These are phyloP conservation scores for Hippocampus guttulatus DNA, from an alignment of 2,113 vertebrate genomes.

Conservation along the genomic window DNA sequence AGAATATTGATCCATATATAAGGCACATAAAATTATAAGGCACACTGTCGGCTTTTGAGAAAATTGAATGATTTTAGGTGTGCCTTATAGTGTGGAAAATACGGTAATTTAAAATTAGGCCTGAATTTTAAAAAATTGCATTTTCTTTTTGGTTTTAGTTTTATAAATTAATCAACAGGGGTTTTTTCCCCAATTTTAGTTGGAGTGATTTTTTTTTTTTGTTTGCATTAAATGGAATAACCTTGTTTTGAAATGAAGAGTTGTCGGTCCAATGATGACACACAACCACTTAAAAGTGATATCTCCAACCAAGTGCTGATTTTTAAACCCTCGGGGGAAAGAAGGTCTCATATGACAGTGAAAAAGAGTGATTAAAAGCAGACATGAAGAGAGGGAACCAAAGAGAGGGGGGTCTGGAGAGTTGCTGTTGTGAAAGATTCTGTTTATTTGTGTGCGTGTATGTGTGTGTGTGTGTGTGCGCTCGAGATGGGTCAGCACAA, in stretches of 20 bases:
- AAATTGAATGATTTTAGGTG: too few relatives aligned
- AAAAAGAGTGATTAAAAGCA: conserved; percentile 41
- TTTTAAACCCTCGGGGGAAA: neutral
- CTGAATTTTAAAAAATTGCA: too few relatives aligned
- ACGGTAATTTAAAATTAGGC: too few relatives aligned
- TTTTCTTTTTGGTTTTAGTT: too few relatives aligned
- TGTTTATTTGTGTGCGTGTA: conserved; percentile 34
- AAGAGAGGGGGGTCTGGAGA: conserved; percentile 27
- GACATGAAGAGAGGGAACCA: neutral
- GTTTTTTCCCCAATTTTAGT: too few relatives aligned
- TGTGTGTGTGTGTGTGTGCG: conserved; percentile 14
- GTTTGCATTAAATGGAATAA: too few relatives aligned
- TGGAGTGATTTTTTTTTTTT: too few relatives aligned
- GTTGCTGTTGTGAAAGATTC: conserved; percentile 45
- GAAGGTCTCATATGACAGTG: conserved; percentile 2
- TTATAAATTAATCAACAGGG: too few relatives aligned
- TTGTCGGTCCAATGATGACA: neutral
- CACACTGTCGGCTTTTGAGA: too few relatives aligned
- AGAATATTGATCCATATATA: too few relatives aligned
- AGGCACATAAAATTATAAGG: too few relatives aligned
- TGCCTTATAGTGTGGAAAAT: too few relatives aligned
- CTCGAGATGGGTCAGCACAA: conserved; percentile 40
- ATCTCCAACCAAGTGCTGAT: neutral
- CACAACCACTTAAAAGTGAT: neutral
- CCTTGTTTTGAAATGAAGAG: neutral